Percentiles rank a stretch among this genome's conserved stretches.
These are phyloP conservation scores for Anthoscopus minutus DNA, from an alignment of 2,113 vertebrate genomes.

Conservation along the genomic window DNA sequence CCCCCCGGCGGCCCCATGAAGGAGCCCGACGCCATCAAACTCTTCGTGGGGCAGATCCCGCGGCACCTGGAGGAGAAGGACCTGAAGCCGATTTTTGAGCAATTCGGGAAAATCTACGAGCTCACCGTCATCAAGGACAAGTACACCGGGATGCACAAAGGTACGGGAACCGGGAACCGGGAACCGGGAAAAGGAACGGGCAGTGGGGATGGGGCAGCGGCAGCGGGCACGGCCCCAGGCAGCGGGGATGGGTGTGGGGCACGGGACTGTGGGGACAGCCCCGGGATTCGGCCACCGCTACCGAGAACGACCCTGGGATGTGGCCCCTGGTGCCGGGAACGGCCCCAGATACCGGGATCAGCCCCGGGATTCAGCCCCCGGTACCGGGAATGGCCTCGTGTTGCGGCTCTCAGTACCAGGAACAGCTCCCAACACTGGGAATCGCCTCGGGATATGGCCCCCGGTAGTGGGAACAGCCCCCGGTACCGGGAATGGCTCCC, in stretches of 20 bases:
- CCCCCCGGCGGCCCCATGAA: slow-evolving; percentile 81
- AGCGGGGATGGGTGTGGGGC: background rate
- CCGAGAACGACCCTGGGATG: background rate
- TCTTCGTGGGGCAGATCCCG: slow-evolving; percentile 94
- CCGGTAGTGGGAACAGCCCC: background rate
- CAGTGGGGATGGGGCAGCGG: background rate
- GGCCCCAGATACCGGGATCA: background rate
- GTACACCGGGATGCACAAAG: slow-evolving; percentile 98
- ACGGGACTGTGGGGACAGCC: background rate
- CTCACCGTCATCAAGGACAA: slow-evolving; percentile 96
- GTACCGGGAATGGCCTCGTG: background rate
- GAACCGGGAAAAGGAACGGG: background rate
- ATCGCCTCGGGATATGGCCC: accelerated
- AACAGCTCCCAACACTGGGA: background rate
- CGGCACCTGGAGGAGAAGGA: slow-evolving; percentile 92
- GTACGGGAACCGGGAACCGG: slow-evolving; percentile 32
- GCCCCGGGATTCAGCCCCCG: background rate
- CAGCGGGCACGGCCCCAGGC: background rate
- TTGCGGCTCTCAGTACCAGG: background rate
- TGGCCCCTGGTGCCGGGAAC: background rate
- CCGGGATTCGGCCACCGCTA: background rate
- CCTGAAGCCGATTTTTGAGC: slow-evolving; percentile 90
- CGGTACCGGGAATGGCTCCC: background rate
- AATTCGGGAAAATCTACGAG: slow-evolving; percentile 94
- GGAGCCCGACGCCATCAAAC: slow-evolving; percentile 96